Conservation (phyloP, 2,113 vertebrate species). For the Psephotus haematonotus region DNA sequence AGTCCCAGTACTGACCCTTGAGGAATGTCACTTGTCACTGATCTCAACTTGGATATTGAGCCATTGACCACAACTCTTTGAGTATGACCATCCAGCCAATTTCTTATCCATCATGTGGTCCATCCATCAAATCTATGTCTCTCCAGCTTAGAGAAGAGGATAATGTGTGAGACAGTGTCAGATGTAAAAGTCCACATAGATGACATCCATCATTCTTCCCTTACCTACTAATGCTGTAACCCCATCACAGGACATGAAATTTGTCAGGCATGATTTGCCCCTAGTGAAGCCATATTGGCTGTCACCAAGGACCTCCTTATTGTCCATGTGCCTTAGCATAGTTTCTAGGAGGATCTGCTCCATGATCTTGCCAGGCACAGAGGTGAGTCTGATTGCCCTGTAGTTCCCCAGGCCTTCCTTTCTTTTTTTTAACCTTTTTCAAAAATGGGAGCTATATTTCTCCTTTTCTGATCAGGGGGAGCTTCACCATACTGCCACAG, state of each 20-base stretch:
- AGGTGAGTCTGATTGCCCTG: background rate
- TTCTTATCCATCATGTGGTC: background rate
- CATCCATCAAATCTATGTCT: background rate
- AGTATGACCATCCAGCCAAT: rapidly evolving
- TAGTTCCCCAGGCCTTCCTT: background rate
- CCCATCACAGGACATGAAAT: background rate
- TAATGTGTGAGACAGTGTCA: background rate
- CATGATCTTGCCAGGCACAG: background rate
- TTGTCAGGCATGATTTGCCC: background rate
- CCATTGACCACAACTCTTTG: background rate
- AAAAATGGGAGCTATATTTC: background rate
- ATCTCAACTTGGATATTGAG: background rate
- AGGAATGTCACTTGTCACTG: background rate
- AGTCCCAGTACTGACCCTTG: background rate
- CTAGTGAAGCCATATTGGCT: background rate
- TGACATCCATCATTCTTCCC: background rate
- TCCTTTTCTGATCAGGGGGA: background rate
- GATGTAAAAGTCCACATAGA: background rate
- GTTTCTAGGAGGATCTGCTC: background rate
- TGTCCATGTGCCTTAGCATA: background rate
- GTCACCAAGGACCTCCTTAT: background rate
- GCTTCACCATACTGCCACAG: background rate
- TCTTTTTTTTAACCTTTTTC: background rate
- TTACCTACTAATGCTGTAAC: background rate
- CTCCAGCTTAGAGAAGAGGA: background rate